Conservation (phyloP, 2,888 invertebrate genomes). For the Lydus trimaculatus region DNA sequence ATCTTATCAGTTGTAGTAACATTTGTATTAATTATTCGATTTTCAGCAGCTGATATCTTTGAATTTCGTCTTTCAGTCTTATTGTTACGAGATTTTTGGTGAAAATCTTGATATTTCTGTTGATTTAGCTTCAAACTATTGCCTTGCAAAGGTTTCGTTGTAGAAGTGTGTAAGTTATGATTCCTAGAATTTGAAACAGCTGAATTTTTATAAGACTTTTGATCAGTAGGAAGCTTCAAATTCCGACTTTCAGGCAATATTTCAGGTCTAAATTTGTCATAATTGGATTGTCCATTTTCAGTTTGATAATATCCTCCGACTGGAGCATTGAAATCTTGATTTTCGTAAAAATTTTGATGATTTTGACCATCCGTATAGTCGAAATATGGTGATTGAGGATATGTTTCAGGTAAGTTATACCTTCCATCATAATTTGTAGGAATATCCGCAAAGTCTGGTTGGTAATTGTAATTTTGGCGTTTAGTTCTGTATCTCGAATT, state of each 20-base stretch:
- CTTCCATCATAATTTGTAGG: not conserved
- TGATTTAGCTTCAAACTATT: no score
- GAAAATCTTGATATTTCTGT: no score
- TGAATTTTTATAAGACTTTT: not conserved
- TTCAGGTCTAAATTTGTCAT: not conserved
- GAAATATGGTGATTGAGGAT: not conserved
- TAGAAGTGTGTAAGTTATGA: no score
- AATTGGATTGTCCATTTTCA: not conserved
- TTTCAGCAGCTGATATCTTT: not conserved
- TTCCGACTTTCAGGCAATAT: not conserved
- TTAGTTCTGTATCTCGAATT: not conserved
- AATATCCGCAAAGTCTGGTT: not conserved
- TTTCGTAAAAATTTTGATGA: not conserved
- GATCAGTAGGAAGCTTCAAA: not conserved
- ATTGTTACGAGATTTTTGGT: not conserved
- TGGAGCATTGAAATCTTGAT: not conserved
- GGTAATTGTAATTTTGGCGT: conserved; percentile 12
- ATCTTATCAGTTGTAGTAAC: conserved; percentile 12
- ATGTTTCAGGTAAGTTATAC: not conserved
- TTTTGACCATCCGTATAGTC: not conserved
- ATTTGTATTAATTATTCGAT: conserved; percentile 19
- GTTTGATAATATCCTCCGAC: not conserved
- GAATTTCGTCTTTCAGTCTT: not conserved
- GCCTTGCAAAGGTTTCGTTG: no score
- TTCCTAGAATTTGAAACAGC: not conserved